These are phyloP conservation scores for Desmodus rotundus DNA, from an alignment of 2,113 vertebrate genomes.

Conservation along the genomic window DNA sequence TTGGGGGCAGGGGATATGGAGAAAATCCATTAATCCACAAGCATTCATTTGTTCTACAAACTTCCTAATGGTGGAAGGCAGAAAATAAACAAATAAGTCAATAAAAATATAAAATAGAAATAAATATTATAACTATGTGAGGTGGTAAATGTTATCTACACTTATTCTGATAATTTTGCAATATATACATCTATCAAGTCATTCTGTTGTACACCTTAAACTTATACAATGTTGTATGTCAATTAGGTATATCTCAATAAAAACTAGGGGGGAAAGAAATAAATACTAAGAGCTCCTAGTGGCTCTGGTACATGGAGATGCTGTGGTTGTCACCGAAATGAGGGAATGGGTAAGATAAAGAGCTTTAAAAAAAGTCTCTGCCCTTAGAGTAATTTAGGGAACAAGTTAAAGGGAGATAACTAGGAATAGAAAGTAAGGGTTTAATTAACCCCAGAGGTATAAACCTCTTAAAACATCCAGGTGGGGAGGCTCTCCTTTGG, in stretches of 20 bases:
- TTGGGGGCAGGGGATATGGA: not conserved
- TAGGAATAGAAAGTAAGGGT: not conserved
- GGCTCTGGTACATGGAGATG: too few relatives aligned
- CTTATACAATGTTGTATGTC: not conserved
- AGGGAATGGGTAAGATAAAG: not conserved
- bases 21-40: not conserved
- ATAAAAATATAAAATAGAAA: not conserved
- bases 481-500: not conserved
- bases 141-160: not conserved
- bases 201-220: not conserved
- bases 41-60: not conserved
- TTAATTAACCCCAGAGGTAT: not conserved
- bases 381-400: not conserved
- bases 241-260: not conserved
- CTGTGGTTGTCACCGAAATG: not conserved
- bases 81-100: not conserved
- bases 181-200: not conserved
- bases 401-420: not conserved
- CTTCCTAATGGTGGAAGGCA: not conserved
- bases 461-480: not conserved
- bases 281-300: not conserved
- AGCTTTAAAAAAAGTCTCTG: not conserved
- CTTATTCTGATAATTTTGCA: not conserved
- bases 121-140: not conserved
- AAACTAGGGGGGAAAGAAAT: not conserved